A percentile compares a stretch with the other conserved stretches of the same genome.
phyloP scores from a whole-genome alignment of 2,888 invertebrate genomes.

The Aleiodes leptofemur region DNA sequence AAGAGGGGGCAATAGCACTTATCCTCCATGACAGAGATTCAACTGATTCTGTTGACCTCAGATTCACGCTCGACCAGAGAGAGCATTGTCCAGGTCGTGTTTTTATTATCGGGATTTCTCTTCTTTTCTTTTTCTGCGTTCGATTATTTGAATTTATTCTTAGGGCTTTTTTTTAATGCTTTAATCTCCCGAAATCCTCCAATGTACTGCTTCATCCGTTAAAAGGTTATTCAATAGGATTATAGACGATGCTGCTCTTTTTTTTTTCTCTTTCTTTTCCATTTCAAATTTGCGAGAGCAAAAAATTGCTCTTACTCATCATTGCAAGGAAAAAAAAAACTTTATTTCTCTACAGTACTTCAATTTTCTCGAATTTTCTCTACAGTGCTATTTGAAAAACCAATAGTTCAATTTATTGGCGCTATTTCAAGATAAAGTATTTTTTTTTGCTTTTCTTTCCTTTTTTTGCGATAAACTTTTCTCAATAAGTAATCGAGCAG shows the following conservation, averaged over 20 bases:
- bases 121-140: background rate
- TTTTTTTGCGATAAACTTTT: background rate
- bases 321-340: no score
- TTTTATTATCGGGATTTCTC: background rate
- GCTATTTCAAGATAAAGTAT: background rate
- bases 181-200: no score
- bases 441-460: no score
- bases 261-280: no score
- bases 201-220: no score
- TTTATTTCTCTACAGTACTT: no score
- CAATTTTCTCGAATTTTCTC: background rate
- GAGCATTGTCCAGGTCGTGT: constrained; percentile 19
- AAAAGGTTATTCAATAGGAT: no score
- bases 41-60: constrained; percentile 30
- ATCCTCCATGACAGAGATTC: background rate
- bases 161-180: no score
- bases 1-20: background rate
- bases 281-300: no score
- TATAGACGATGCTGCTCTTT: no score
- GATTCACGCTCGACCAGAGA: background rate
- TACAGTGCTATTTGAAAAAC: constrained; percentile 15
- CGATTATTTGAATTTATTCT: background rate
- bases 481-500: constrained; percentile 30
- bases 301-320: no score
- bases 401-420: constrained; percentile 24